Evolutionary conservation across 1,140 invertebrate genomes (phyloP).

Genomic region (Caenorhabditis remanei): DNA sequence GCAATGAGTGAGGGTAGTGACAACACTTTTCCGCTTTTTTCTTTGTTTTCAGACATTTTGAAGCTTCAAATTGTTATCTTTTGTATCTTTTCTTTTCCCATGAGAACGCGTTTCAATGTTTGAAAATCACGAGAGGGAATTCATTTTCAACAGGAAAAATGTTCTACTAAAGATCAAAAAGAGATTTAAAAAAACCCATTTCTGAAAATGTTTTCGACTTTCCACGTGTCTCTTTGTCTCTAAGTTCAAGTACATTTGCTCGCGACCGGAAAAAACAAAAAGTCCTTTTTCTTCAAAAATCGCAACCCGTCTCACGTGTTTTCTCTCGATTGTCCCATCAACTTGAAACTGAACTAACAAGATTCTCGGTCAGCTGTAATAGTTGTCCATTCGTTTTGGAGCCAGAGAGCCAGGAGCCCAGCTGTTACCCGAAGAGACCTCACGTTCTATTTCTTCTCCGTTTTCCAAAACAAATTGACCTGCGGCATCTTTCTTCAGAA

Average conservation of each 20-base stretch:
- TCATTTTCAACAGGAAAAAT: too few species aligned
- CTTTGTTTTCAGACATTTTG: too few species aligned
- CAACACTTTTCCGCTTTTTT: too few species aligned
- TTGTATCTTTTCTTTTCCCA: too few species aligned
- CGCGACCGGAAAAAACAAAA: background rate
- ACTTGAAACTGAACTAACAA: conserved; percentile 15
- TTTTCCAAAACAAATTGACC: conserved; percentile 28
- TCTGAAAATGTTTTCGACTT: background rate
- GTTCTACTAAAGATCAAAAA: too few species aligned
- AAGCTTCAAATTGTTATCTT: too few species aligned
- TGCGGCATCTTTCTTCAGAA: background rate
- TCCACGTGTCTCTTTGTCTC: background rate
- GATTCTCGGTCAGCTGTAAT: conserved; percentile 32
- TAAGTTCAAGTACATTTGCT: conserved; percentile 5
- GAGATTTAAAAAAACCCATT: too few species aligned
- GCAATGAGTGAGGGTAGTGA: too few species aligned
- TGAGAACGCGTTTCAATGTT: too few species aligned
- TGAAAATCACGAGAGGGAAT: too few species aligned
- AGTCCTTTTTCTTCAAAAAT: background rate
- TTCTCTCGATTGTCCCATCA: too few species aligned
- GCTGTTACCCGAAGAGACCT: too few species aligned
- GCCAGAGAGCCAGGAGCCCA: background rate
- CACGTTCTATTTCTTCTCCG: background rate
- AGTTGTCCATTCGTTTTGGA: background rate
- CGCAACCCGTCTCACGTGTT: background rate